Percentiles rank a stretch among this genome's conserved stretches.
phyloP scores from a whole-genome alignment of 2,113 vertebrate genomes.

The Oxygymnocypris stewartii region DNA sequence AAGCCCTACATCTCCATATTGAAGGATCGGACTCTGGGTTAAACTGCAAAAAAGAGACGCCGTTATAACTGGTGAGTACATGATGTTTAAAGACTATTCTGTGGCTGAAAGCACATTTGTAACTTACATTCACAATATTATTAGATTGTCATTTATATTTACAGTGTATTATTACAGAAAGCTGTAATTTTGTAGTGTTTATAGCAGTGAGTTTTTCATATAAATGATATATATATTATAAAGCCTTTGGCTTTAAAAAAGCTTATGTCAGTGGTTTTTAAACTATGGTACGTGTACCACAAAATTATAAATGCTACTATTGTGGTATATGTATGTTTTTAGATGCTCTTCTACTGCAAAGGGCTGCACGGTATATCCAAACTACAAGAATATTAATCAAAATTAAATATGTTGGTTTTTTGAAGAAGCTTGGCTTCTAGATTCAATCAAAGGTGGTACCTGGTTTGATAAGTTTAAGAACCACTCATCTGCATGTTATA shows the following conservation, averaged over 20 bases:
- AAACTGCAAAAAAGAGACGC: constrained; percentile 98
- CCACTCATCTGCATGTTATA: constrained; percentile 22
- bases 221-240: not conserved
- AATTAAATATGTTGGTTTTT: not conserved
- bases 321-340: not conserved
- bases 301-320: not conserved
- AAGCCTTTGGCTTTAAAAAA: not conserved
- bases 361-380: not conserved
- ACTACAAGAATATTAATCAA: not conserved
- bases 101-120: not conserved
- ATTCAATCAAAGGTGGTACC: not conserved
- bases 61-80: constrained; percentile 85
- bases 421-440: not conserved
- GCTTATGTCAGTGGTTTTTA: not conserved
- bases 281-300: not conserved
- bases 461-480: not conserved
- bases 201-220: not conserved
- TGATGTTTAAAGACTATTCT: not conserved
- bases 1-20: constrained; percentile 97
- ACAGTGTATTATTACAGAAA: constrained; percentile 25
- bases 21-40: constrained; percentile 91
- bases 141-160: constrained; percentile 12
- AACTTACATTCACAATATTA: constrained; percentile 1
- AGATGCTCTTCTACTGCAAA: not conserved
- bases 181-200: not conserved